Percentiles rank a stretch among this genome's conserved stretches.
These are phyloP conservation scores for Aulostomus chinensis DNA, from an alignment of 2,797 vertebrate species.

Conservation along the genomic window DNA sequence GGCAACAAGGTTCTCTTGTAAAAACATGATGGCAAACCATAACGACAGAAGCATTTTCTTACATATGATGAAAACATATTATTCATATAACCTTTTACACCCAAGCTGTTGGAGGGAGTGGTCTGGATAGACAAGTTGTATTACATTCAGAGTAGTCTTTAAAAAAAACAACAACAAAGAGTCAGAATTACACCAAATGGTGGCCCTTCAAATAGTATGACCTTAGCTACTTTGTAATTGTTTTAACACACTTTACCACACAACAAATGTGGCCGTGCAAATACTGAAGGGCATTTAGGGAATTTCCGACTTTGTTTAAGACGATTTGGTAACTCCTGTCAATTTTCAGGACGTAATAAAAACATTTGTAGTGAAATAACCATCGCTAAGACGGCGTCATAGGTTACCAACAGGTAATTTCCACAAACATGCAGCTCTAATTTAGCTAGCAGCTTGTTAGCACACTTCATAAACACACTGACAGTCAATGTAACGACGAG, in stretches of 20 bases:
- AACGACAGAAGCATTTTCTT: neutral
- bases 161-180: too few relatives aligned
- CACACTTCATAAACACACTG: neutral
- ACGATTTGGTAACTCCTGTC: neutral
- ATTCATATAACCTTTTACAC: too few relatives aligned
- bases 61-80: neutral
- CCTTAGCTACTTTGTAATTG: neutral
- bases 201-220: neutral
- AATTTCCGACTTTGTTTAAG: neutral
- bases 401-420: neutral
- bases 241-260: too few relatives aligned
- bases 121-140: neutral
- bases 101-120: neutral
- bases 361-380: too few relatives aligned
- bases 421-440: neutral
- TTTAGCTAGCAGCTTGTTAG: neutral
- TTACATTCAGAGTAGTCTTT: neutral
- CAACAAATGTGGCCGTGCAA: too few relatives aligned
- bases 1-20: neutral
- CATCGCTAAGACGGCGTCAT: too few relatives aligned
- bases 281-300: too few relatives aligned
- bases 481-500: neutral
- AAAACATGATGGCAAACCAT: neutral
- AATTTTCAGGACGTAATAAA: neutral
- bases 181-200: too few relatives aligned